Base-by-base conservation (phyloP, 2,113 vertebrate species). In the Cheirogaleus medius region DNA sequence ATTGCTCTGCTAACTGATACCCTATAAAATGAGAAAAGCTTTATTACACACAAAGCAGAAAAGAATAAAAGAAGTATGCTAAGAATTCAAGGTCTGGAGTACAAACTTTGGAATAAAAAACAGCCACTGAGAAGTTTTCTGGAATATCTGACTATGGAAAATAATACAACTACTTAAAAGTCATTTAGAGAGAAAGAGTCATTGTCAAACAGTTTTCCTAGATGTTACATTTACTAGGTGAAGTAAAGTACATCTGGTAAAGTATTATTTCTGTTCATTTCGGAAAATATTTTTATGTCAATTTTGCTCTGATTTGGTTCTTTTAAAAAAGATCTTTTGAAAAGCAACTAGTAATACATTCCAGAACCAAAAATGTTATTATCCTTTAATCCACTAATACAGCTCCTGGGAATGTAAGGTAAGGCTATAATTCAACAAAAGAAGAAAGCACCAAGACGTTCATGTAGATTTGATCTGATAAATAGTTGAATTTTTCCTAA, bases 1-100 rank as follows among this genome's bases (percentile, higher is more conserved):
- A 99, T 99, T 94, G 99, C 99, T 99, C 99, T 99, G 98, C 99
- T 99, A 91, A 99, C 99, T 68, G 99, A 99, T 64, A 99, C 99
- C 99, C 99, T 99, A 77, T 1, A 89, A 92, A 76, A 88, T 11
- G 37, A 98, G 86, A 97, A 1, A 8, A 96, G 10, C 4, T 52
- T 83, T 78, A 88, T 87, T 91, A 92, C 2, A 96, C 9, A 96
- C 6, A 32, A 93, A 95, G 87, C 2, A 47, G 37, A 4, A 58
- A 42, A 76, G 87, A 74, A 20, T 25, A 5, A 21, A 17, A n/a
- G 2, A 81, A 60, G 6, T 60, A 74, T 4, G 6, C 14, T 86
- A 20, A 90, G 32, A 94, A 23, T 87, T 74, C 39, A 92, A 95
- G 37, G 32, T 91, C 32, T 93, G 17, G 9, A 92, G 49, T 76